A percentile compares a stretch with the other conserved stretches of the same genome.
These are phyloP conservation scores for Micrasema minimum DNA, from an alignment of 1,140 invertebrate genomes.

Conservation along the genomic window DNA sequence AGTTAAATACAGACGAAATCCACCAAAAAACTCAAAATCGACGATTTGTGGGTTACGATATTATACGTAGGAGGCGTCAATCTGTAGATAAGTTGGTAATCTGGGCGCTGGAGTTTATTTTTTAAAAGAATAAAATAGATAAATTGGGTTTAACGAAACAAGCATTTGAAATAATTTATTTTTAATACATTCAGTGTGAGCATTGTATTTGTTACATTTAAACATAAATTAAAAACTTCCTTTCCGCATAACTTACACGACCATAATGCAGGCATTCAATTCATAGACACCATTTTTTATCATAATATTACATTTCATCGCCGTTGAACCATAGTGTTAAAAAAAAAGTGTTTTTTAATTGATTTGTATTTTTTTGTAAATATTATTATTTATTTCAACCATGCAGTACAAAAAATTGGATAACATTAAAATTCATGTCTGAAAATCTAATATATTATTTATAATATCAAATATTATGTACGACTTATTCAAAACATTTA, in stretches of 20 bases:
- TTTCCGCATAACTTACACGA: not conserved
- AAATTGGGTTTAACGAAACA: too few species aligned
- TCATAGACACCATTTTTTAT: conserved; percentile 30
- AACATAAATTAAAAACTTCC: conserved; percentile 49
- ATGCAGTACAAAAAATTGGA: conserved; percentile 50
- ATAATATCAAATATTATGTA: too few species aligned
- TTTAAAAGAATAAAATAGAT: too few species aligned
- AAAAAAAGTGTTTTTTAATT: conserved; percentile 11
- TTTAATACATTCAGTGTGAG: conserved; percentile 53
- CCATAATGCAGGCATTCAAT: conserved; percentile 8
- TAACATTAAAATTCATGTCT: conserved; percentile 46
- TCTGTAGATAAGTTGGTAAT: too few species aligned
- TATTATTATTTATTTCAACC: conserved; percentile 42
- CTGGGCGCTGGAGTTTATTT: too few species aligned
- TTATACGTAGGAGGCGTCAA: too few species aligned
- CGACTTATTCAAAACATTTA: conserved; percentile 34
- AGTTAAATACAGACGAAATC: too few species aligned
- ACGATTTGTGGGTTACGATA: too few species aligned
- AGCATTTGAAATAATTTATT: conserved; percentile 52
- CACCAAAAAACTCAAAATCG: too few species aligned
- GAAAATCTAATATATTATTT: conserved; percentile 25
- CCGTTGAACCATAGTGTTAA: conserved; percentile 9
- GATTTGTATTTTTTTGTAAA: conserved; percentile 33
- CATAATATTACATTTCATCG: conserved; percentile 8
- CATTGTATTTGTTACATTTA: conserved; percentile 52